Evolutionary conservation across 2,888 invertebrate species (phyloP).

Genomic region (Tubulanus polymorphus): DNA sequence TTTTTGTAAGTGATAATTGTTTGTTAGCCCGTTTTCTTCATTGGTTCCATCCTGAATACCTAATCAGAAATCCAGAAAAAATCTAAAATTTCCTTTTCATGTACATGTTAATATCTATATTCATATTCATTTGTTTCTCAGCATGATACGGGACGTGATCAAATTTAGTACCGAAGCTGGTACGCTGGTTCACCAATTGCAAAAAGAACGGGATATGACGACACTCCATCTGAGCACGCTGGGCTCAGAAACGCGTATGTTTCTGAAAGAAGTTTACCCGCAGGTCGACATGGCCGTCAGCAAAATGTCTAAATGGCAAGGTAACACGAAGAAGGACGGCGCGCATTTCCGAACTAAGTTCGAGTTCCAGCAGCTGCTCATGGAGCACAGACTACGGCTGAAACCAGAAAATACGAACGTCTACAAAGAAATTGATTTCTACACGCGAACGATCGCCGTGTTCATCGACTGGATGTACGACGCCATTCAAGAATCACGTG

Average conservation of each 20-base stretch:
- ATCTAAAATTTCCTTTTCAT: no score
- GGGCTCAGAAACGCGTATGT: constrained; percentile 33
- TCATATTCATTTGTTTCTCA: no score
- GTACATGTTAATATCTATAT: no score
- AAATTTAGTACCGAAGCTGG: constrained; percentile 23
- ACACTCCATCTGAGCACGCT: constrained; percentile 38
- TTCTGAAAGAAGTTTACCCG: constrained; percentile 30
- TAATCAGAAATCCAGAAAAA: no score
- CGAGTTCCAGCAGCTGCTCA: neutral
- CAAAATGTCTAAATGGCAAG: constrained; percentile 21
- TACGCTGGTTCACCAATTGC: constrained; percentile 24
- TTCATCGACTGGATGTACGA: constrained; percentile 5
- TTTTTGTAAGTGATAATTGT: no score
- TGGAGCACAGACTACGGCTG: neutral
- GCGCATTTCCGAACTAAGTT: neutral
- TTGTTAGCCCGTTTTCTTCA: no score
- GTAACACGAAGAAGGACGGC: neutral
- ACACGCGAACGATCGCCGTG: neutral
- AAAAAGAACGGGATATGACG: constrained; percentile 38
- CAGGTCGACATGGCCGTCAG: constrained; percentile 32
- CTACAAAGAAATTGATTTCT: neutral
- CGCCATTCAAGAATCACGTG: constrained; percentile 39
- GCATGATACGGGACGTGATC: constrained; percentile 17
- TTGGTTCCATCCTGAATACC: no score
- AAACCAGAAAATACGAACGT: neutral